phyloP scores from a whole-genome alignment of 1,140 invertebrate species.

The Forficula auricularia region DNA sequence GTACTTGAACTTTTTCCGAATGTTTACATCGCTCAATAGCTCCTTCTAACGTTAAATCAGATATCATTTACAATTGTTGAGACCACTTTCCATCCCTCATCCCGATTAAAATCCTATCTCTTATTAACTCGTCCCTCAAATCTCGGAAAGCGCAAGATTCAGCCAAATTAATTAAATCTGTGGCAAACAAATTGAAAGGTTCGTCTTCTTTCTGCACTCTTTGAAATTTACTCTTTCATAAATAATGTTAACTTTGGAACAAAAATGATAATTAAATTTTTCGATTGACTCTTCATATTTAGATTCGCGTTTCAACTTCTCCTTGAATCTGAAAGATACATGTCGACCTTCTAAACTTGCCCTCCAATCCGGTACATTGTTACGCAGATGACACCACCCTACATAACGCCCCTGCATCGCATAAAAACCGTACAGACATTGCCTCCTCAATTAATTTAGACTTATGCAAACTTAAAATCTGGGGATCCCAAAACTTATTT shows the following conservation, averaged over 20 bases:
- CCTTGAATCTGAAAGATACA: too few species aligned
- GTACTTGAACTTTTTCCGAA: background rate
- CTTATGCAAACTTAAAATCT: too few species aligned
- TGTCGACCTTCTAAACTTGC: too few species aligned
- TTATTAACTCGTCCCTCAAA: background rate
- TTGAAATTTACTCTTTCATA: constrained; percentile 2
- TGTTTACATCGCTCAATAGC: background rate
- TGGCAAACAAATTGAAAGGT: background rate
- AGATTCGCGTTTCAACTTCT: too few species aligned
- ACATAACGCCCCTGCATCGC: too few species aligned
- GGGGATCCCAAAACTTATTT: too few species aligned
- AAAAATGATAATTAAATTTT: constrained; percentile 1
- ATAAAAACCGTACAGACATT: too few species aligned
- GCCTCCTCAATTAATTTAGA: too few species aligned
- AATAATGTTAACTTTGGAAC: constrained; percentile 1
- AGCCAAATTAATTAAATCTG: background rate
- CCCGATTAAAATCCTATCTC: background rate
- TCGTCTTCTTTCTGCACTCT: background rate
- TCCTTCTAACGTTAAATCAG: constrained; percentile 1
- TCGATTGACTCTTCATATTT: background rate
- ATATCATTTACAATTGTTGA: background rate
- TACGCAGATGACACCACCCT: too few species aligned
- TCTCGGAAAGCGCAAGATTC: background rate
- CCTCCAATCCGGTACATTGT: too few species aligned
- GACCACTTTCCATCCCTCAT: background rate